These are phyloP conservation scores for Siderastrea siderea DNA, from an alignment of 92 coral and sea anemone species.

Conservation along the genomic window DNA sequence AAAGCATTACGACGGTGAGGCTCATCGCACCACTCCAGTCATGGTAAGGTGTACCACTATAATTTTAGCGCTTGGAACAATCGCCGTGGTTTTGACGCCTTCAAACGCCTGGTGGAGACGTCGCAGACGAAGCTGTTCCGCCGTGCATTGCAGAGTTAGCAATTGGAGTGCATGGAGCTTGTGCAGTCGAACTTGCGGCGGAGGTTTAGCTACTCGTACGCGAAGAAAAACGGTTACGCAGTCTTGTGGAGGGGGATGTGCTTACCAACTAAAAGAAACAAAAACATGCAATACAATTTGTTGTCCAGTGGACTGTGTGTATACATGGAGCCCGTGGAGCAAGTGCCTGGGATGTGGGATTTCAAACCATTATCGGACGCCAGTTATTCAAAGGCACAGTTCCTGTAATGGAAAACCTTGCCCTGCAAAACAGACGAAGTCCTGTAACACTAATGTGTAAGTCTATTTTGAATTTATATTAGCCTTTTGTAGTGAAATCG, in stretches of 20 bases:
- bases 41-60: background rate
- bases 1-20: background rate
- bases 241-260: slow-evolving; percentile 73
- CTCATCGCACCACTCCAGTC: background rate
- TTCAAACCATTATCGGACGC: slow-evolving; percentile 75
- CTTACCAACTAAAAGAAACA: slow-evolving; percentile 45
- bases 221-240: slow-evolving; percentile 32
- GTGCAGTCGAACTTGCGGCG: slow-evolving; percentile 75
- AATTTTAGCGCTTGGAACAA: background rate
- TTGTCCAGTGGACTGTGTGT: slow-evolving; percentile 78
- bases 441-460: slow-evolving; percentile 87
- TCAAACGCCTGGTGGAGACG: slow-evolving; percentile 62
- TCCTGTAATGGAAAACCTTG: slow-evolving; percentile 88
- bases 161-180: slow-evolving; percentile 76
- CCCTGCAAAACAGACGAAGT: slow-evolving; percentile 65
- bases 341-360: slow-evolving; percentile 81
- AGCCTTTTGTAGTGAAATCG: background rate
- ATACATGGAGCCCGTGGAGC: slow-evolving; percentile 87
- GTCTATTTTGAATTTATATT: slow-evolving; percentile 13
- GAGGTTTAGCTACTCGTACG: slow-evolving; percentile 62
- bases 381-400: slow-evolving; percentile 55
- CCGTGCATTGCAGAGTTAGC: slow-evolving; percentile 73
- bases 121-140: slow-evolving; percentile 59
- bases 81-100: slow-evolving; percentile 16
- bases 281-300: slow-evolving; percentile 77